Evolutionary conservation across 2,113 vertebrate genomes (phyloP).

Genomic region (Plecotus auritus): DNA sequence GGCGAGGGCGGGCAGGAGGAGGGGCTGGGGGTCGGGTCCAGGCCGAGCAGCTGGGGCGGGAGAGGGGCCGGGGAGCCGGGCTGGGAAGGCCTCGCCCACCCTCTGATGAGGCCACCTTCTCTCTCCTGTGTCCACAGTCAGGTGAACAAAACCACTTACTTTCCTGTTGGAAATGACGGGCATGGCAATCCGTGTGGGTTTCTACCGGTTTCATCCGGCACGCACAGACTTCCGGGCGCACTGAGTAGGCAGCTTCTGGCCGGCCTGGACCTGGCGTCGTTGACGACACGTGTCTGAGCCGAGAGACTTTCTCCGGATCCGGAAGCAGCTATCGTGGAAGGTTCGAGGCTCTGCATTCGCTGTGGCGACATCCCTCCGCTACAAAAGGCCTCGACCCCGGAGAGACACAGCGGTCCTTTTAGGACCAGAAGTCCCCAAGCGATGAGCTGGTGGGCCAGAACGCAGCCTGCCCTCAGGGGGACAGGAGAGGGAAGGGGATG

Average conservation of each 20-base stretch:
- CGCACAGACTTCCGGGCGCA: not conserved
- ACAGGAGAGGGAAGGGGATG: not conserved
- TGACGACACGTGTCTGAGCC: accelerated
- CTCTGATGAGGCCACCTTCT: not conserved
- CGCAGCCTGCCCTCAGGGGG: accelerated
- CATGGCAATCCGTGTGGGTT: not conserved
- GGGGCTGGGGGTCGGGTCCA: not conserved
- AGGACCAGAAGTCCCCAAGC: not conserved
- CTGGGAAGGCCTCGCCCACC: not conserved
- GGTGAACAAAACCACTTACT: not conserved
- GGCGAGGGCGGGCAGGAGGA: not conserved
- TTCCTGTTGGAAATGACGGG: not conserved
- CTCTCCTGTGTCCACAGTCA: not conserved
- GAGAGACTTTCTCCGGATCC: not conserved
- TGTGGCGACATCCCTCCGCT: not conserved
- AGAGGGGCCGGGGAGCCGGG: not conserved
- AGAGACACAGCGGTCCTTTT: too few species aligned
- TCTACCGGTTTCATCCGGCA: not conserved
- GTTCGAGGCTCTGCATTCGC: accelerated
- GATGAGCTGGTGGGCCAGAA: accelerated
- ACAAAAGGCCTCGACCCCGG: not conserved
- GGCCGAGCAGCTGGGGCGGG: not conserved
- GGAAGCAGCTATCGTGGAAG: not conserved
- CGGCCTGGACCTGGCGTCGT: not conserved
- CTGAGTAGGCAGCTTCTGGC: not conserved